Evolutionary conservation across 2,888 invertebrate genomes (phyloP).

Genomic region (Torymus aiolomorphi): DNA sequence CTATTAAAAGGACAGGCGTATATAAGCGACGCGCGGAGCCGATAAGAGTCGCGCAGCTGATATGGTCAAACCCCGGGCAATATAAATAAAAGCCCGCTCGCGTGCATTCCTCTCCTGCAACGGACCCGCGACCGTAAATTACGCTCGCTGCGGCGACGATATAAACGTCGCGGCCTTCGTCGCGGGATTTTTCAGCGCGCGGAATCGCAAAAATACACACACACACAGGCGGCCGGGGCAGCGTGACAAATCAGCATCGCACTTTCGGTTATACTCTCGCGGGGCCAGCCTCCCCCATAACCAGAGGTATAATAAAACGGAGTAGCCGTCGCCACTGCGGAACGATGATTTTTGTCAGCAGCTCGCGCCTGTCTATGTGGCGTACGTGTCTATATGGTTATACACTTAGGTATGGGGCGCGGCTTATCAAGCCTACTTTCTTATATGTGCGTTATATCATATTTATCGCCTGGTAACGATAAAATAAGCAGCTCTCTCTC

Average conservation of each 20-base stretch:
- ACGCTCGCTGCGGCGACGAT: conserved; percentile 12
- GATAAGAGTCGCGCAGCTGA: conserved; percentile 26
- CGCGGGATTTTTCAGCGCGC: background rate
- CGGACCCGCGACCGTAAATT: conserved; percentile 15
- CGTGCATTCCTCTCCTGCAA: conserved; percentile 22
- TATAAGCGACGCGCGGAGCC: background rate
- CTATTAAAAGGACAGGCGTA: conserved; percentile 36
- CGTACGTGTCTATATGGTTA: no score
- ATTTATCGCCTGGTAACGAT: conserved; percentile 29
- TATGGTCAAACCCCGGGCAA: background rate
- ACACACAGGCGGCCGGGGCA: no score
- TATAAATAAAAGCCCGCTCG: conserved; percentile 4
- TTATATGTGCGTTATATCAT: conserved; percentile 22
- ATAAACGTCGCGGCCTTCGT: conserved; percentile 12
- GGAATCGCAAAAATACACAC: background rate
- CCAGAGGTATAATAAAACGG: conserved; percentile 13
- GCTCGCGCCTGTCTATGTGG: no score
- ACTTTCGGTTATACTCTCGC: conserved; percentile 2
- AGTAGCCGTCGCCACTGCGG: no score
- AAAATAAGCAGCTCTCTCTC: background rate
- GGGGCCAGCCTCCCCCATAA: background rate
- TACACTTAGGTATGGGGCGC: background rate
- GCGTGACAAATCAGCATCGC: conserved; percentile 26
- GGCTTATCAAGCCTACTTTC: conserved; percentile 34
- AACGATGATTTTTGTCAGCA: no score